A percentile compares a stretch with the other conserved stretches of the same genome.
Evolutionary conservation across 2,888 invertebrate genomes (phyloP).

Genomic region (Scaptomyza flava): DNA sequence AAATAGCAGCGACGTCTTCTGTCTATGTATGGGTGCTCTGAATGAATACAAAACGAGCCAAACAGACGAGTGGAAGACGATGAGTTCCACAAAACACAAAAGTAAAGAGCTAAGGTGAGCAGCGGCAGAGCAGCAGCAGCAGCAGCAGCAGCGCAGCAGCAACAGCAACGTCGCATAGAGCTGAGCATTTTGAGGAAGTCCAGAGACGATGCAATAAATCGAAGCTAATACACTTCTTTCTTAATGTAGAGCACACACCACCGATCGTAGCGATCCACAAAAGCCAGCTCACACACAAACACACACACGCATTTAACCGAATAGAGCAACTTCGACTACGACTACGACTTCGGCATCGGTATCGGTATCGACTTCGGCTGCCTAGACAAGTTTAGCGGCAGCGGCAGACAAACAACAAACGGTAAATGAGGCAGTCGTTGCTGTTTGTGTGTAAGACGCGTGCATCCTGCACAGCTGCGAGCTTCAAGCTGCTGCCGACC

Average conservation of each 20-base stretch:
- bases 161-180: conserved; percentile 11
- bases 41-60: conserved; percentile 73
- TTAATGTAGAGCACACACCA: conserved; percentile 72
- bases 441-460: conserved; percentile 25
- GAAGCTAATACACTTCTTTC: conserved; percentile 80
- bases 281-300: conserved; percentile 23
- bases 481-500: conserved; percentile 11
- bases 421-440: conserved; percentile 69
- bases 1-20: conserved; percentile 72
- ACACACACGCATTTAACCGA: conserved; percentile 15
- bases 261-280: conserved; percentile 45
- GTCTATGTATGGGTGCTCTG: conserved; percentile 76
- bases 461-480: conserved; percentile 70
- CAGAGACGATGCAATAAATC: conserved; percentile 78
- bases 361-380: conserved; percentile 5
- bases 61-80: conserved; percentile 54
- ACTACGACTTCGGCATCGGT: neutral
- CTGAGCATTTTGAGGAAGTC: conserved; percentile 57
- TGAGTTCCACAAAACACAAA: conserved; percentile 44
- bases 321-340: conserved; percentile 30
- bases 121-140: neutral
- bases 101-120: conserved; percentile 21
- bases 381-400: conserved; percentile 15
- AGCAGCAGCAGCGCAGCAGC: conserved; percentile 11
- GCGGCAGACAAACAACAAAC: conserved; percentile 58